Conservation (phyloP, 2,888 invertebrate species). For the Pachydiplax longipennis region DNA sequence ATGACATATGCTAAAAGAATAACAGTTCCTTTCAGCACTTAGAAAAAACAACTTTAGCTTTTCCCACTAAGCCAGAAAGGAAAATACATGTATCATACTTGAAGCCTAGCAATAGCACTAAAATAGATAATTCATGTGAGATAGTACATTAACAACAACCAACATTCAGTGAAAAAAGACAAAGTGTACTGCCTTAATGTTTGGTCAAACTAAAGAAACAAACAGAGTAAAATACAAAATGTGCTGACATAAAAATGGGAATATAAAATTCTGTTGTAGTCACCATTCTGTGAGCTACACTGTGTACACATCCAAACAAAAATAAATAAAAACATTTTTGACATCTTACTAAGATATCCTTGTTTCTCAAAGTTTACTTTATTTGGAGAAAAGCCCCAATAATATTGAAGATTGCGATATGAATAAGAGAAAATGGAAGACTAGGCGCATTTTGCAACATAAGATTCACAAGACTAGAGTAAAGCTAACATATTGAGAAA, state of each 20-base stretch:
- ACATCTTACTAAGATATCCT: too few relatives aligned
- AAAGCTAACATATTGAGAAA: background rate
- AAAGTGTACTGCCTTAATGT: too few relatives aligned
- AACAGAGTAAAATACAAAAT: background rate
- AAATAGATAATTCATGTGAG: too few relatives aligned
- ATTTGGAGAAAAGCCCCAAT: background rate
- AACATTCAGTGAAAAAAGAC: too few relatives aligned
- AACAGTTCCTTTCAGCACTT: too few relatives aligned
- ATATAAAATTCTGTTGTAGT: background rate
- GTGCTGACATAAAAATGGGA: background rate
- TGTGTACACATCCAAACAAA: background rate
- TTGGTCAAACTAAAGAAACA: background rate
- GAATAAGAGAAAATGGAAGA: background rate
- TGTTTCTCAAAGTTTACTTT: too few relatives aligned
- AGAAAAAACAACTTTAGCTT: too few relatives aligned
- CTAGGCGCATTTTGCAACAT: slow-evolving; percentile 16
- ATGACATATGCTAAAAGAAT: too few relatives aligned
- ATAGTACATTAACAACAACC: too few relatives aligned
- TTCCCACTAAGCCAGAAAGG: too few relatives aligned
- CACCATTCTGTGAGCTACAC: background rate
- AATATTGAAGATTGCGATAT: background rate
- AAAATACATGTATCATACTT: too few relatives aligned
- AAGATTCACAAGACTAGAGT: slow-evolving; percentile 19
- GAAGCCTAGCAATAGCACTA: too few relatives aligned
- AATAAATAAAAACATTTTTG: background rate